Conservation (phyloP, 2,888 invertebrate genomes). For the Ichneumon xanthorius region DNA sequence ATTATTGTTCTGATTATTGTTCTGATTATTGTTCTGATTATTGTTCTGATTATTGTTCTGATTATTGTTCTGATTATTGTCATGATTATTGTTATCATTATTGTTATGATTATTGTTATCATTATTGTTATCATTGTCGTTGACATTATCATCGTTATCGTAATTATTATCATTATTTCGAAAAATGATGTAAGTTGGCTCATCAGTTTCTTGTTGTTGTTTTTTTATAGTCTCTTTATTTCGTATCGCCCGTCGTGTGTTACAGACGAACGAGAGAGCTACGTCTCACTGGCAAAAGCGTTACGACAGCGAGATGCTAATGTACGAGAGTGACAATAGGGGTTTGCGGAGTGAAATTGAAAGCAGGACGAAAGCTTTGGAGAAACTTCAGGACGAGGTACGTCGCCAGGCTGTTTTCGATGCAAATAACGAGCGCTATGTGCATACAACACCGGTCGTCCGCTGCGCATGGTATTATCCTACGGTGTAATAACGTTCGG, state of each 20-base stretch:
- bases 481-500: neutral
- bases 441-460: neutral
- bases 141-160: no score
- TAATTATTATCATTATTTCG: no score
- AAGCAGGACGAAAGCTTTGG: constrained; percentile 78
- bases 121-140: no score
- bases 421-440: neutral
- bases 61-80: no score
- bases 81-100: no score
- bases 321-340: constrained; percentile 81
- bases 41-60: no score
- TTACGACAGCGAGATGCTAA: constrained; percentile 82
- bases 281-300: constrained; percentile 83
- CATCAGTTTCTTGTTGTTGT: no score
- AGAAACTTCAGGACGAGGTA: constrained; percentile 81
- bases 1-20: no score
- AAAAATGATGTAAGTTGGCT: no score
- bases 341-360: constrained; percentile 82
- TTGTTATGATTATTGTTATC: no score
- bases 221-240: neutral
- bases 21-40: no score
- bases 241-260: constrained; percentile 32
- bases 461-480: neutral
- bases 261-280: constrained; percentile 80
- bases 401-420: neutral